phyloP scores from a whole-genome alignment of 2,797 vertebrate genomes.

The Trichosurus vulpecula region DNA sequence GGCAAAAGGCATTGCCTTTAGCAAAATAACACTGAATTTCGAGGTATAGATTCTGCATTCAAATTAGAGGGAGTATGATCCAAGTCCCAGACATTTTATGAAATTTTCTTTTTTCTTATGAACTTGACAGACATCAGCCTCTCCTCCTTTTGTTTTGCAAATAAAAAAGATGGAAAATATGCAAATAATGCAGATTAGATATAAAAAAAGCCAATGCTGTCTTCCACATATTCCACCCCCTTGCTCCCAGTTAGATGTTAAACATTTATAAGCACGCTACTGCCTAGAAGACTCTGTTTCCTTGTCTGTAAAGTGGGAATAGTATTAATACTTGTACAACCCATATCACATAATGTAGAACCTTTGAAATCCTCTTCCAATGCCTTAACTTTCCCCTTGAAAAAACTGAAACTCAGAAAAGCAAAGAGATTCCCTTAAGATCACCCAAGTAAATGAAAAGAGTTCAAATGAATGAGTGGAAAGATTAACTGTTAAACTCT shows the following conservation, averaged over 20 bases:
- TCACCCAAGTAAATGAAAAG: not conserved
- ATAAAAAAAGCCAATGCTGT: not conserved
- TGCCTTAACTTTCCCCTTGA: not conserved
- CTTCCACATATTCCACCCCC: not conserved
- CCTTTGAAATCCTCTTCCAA: not conserved
- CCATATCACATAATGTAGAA: not conserved
- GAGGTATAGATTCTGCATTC: not conserved
- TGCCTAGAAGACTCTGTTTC: not conserved
- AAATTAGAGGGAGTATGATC: not conserved
- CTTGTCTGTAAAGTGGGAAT: not conserved
- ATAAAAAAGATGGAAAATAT: not conserved
- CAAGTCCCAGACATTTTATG: not conserved
- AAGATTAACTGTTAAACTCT: not conserved
- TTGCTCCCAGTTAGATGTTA: not conserved
- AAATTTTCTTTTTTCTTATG: not conserved
- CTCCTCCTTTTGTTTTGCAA: not conserved
- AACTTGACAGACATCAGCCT: not conserved
- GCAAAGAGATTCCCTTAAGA: not conserved
- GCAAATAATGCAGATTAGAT: not conserved
- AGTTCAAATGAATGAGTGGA: not conserved
- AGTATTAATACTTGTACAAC: not conserved
- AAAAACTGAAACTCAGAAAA: not conserved
- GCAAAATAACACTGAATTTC: not conserved
- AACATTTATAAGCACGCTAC: not conserved
- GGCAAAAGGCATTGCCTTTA: not conserved